Evolutionary conservation across 2,113 vertebrate genomes (phyloP).

Genomic region (Phrynocephalus versicolor): DNA sequence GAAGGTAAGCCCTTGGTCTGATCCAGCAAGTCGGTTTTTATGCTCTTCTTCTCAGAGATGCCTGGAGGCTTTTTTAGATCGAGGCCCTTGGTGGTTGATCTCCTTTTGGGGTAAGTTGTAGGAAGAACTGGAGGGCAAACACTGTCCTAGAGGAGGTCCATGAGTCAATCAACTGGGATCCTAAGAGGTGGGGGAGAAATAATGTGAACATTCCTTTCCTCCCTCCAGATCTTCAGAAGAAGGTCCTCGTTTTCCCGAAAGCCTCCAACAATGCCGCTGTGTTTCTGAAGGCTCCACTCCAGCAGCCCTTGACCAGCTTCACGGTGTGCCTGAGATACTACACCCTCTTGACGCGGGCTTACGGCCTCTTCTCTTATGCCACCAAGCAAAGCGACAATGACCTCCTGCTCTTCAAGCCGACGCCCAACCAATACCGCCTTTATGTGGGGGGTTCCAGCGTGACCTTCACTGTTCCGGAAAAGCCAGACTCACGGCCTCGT

Average conservation of each 20-base stretch:
- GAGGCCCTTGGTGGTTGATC: too few species aligned
- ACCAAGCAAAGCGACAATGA: background rate
- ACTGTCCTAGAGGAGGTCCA: too few species aligned
- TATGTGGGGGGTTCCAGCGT: background rate
- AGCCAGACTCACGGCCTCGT: rapidly evolving
- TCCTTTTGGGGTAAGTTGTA: too few species aligned
- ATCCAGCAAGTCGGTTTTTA: too few species aligned
- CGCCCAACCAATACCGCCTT: background rate
- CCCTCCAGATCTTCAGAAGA: conserved; percentile 35
- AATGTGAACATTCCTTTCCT: background rate
- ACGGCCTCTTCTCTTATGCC: conserved; percentile 49
- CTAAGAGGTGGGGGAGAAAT: too few species aligned
- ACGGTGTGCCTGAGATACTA: conserved; percentile 44
- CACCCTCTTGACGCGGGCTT: background rate
- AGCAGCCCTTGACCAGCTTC: conserved; percentile 13
- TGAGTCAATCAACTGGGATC: too few species aligned
- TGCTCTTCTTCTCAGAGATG: too few species aligned
- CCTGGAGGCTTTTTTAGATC: too few species aligned
- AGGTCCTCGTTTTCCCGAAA: conserved; percentile 45
- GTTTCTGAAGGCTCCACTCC: background rate
- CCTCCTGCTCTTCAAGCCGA: conserved; percentile 33
- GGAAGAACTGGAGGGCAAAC: too few species aligned
- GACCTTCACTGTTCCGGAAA: background rate
- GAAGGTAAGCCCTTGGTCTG: too few species aligned
- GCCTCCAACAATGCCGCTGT: background rate